These are phyloP conservation scores for Poecilia gillii DNA, from an alignment of 2,797 vertebrate genomes.

Conservation along the genomic window DNA sequence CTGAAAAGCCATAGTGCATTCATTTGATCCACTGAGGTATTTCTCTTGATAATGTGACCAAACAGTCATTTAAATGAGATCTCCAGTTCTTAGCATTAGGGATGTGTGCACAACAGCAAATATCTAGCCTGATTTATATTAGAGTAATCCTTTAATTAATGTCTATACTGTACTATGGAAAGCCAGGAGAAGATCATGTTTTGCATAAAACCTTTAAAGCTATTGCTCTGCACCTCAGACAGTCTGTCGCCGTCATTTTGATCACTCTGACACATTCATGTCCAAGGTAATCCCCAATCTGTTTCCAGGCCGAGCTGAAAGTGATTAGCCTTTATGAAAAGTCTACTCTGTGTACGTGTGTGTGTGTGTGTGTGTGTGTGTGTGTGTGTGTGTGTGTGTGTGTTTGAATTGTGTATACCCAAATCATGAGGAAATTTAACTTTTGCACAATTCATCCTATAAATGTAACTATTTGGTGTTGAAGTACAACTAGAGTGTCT, in stretches of 20 bases:
- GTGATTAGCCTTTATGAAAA: conserved; percentile 57
- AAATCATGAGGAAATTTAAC: background rate
- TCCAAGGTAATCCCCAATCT: conserved; percentile 80
- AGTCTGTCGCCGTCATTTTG: conserved; percentile 73
- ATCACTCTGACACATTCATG: conserved; percentile 76
- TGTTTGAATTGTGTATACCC: background rate
- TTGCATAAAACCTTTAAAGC: conserved; percentile 86
- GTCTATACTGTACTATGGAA: conserved; percentile 83
- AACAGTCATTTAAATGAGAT: conserved; percentile 34
- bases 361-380: background rate
- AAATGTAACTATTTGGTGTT: background rate
- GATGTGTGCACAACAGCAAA: conserved; percentile 75
- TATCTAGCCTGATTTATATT: conserved; percentile 74
- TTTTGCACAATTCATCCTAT: background rate
- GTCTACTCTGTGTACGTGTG: conserved; percentile 10
- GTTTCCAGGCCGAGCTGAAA: conserved; percentile 62
- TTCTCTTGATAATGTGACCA: conserved; percentile 59
- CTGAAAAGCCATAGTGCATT: conserved; percentile 60
- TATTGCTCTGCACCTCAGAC: conserved; percentile 55
- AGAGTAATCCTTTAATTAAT: conserved; percentile 86
- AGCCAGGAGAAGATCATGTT: conserved; percentile 76
- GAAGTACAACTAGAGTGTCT: background rate
- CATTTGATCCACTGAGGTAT: conserved; percentile 19
- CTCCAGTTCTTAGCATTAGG: conserved; percentile 23
- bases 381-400: background rate